These are phyloP conservation scores for Sesia apiformis DNA, from an alignment of 2,888 invertebrate species.

Conservation along the genomic window DNA sequence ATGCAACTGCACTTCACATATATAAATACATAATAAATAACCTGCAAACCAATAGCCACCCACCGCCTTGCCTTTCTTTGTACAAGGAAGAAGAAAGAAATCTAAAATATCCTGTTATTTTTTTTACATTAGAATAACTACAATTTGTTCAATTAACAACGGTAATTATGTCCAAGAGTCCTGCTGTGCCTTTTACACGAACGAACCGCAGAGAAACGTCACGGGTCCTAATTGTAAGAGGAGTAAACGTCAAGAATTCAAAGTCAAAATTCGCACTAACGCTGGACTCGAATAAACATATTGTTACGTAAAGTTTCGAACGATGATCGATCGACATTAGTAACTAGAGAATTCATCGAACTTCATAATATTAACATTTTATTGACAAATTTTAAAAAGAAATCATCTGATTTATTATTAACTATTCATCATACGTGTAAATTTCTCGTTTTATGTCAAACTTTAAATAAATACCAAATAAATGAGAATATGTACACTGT, in stretches of 20 bases:
- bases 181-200: constrained; percentile 38
- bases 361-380: not conserved
- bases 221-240: constrained; percentile 6
- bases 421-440: constrained; percentile 32
- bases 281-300: not conserved
- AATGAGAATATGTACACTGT: constrained; percentile 52
- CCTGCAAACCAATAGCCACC: not conserved
- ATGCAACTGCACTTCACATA: constrained; percentile 34
- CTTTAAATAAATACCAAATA: constrained; percentile 31
- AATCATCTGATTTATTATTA: constrained; percentile 11
- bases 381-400: constrained; percentile 11
- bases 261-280: not conserved
- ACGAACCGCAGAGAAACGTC: constrained; percentile 24
- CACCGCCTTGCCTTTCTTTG: too few relatives aligned
- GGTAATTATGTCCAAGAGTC: constrained; percentile 38
- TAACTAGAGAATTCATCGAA: not conserved
- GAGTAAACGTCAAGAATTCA: not conserved
- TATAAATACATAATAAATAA: not conserved
- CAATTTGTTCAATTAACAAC: constrained; percentile 8
- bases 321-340: too few relatives aligned
- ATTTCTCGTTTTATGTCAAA: constrained; percentile 25
- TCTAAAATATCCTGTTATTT: not conserved
- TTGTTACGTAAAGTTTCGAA: too few relatives aligned
- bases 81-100: too few relatives aligned
- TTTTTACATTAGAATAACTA: constrained; percentile 3